phyloP scores from a whole-genome alignment of 1,140 invertebrate genomes.

The Myzus persicae region DNA sequence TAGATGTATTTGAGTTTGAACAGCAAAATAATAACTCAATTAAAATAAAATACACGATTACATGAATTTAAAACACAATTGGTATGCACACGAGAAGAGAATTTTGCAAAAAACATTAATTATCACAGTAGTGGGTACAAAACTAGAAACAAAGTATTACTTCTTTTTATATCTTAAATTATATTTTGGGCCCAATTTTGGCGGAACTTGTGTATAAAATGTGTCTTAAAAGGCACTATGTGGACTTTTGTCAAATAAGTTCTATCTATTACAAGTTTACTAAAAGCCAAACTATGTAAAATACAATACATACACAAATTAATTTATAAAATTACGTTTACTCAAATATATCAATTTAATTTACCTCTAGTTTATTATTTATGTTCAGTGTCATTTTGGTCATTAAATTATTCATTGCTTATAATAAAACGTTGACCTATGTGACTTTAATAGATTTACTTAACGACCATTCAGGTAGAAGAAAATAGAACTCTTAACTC shows the following conservation, averaged over 20 bases:
- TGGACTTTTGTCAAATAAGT: constrained; percentile 20
- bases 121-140: constrained; percentile 56
- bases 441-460: background rate
- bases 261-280: constrained; percentile 26
- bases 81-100: background rate
- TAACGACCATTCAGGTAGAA: background rate
- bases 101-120: constrained; percentile 46
- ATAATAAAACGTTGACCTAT: background rate
- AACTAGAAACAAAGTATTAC: constrained; percentile 7
- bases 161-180: constrained; percentile 18
- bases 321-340: constrained; percentile 23
- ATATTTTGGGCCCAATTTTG: constrained; percentile 29
- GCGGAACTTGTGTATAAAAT: constrained; percentile 36
- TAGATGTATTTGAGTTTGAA: constrained; percentile 10
- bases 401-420: background rate
- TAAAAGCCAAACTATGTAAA: constrained; percentile 50
- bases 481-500: background rate
- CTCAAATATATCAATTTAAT: constrained; percentile 23
- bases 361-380: background rate
- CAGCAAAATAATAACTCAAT: background rate
- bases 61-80: background rate
- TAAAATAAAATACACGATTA: constrained; percentile 15
- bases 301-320: constrained; percentile 24
- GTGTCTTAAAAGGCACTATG: constrained; percentile 48
- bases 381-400: background rate